Base-by-base conservation (phyloP, 2,888 invertebrate genomes). In the Brachyopa scutellaris region DNA sequence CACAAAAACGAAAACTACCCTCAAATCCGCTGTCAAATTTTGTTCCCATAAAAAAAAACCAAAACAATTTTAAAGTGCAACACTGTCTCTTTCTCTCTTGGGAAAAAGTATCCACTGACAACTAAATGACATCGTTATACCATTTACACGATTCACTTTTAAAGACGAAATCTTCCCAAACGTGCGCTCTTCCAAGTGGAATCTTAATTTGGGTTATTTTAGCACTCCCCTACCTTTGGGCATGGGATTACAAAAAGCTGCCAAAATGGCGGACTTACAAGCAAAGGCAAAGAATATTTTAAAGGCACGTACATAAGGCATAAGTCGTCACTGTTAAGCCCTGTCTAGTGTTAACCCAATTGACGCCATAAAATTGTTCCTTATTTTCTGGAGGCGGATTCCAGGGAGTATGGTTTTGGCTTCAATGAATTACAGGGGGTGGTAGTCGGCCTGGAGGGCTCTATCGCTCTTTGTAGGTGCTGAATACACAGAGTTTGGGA, bases 91-190 rank as follows among this genome's bases (percentile, higher is more conserved):
- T 9, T 2, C 4, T 3, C 9, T 29, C 29, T 23, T 15, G 13
- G 8, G 15, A 7, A 55, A 29, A n/a, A 13, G 4, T 49, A 74
- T 33, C 55, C 13, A 42, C 2, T 38, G 45, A 53, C 61, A 73
- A 23, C 67, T 69, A 69, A 80, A 78, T 78, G 77, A 79, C 67
- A 79, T 57, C 29, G 13, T 62, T 74, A 62, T 33, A 69, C 57
- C 29, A 57, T 64, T 74, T 49, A 62, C 57, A 74, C 74, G 74
- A 62, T 36, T 55, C 21, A 26, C 23, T 36, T 19, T 33, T 6
- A 62, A 51, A 36, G n/a, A 13, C 38, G 26, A 62, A 55, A 62
- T 55, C 23, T 17, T 51, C 49, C 33, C 29, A 49, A 74, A 15
- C 26, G n/a, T n/a, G n/a, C n/a, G 47, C 42, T 23, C 62, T 29